These are phyloP conservation scores for Bilobella aurantiaca DNA, from an alignment of 1,140 invertebrate genomes.

Conservation along the genomic window DNA sequence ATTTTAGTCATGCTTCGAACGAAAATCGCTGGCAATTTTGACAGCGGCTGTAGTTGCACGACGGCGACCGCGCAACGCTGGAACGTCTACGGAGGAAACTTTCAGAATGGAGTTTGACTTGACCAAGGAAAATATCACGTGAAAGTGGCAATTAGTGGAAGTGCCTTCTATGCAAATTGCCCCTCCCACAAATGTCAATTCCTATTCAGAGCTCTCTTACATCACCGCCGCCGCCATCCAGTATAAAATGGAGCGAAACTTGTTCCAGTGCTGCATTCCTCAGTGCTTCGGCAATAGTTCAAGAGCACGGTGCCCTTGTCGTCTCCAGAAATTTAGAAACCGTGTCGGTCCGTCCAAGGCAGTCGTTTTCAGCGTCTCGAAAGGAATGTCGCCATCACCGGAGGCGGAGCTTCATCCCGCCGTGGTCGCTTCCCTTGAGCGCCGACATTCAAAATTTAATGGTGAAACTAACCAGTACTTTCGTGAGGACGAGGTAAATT, in stretches of 20 bases:
- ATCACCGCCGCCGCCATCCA: not conserved
- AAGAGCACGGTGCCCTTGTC: not conserved
- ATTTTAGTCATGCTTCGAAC: too few species aligned
- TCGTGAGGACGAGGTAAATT: not conserved
- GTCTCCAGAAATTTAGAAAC: not conserved
- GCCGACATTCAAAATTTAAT: constrained; percentile 3
- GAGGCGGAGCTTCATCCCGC: not conserved
- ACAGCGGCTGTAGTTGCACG: too few species aligned
- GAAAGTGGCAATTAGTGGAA: not conserved
- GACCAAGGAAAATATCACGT: not conserved
- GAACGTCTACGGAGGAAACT: too few species aligned
- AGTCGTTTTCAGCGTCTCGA: not conserved
- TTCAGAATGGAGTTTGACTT: constrained; percentile 6
- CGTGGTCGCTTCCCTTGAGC: not conserved
- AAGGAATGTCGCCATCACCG: not conserved
- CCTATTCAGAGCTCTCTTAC: not conserved
- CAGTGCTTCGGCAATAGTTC: not conserved
- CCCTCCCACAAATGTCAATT: not conserved
- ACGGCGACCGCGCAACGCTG: too few species aligned
- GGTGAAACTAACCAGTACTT: constrained; percentile 21
- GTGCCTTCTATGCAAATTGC: too few species aligned
- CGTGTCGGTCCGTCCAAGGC: not conserved
- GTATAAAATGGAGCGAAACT: not conserved
- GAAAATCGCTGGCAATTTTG: too few species aligned
- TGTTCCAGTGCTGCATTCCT: not conserved